These are phyloP conservation scores for Ennomos erosarius DNA, from an alignment of 2,888 invertebrate species.

Conservation along the genomic window DNA sequence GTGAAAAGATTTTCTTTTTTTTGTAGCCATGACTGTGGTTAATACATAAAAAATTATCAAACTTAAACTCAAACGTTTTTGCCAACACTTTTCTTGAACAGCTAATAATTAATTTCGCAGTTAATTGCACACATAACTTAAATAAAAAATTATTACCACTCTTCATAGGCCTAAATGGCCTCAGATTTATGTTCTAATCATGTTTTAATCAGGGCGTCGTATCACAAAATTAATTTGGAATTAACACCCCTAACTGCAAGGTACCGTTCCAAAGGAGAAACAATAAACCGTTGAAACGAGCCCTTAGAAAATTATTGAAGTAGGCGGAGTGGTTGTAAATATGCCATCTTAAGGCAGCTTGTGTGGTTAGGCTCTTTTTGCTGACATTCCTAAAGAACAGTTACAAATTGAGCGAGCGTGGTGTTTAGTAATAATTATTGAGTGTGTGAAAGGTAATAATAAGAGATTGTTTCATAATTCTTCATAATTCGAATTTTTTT, in stretches of 20 bases:
- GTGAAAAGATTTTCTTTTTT: no score
- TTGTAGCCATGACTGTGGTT: no score
- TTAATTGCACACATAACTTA: slow-evolving; percentile 14
- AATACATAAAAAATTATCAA: no score
- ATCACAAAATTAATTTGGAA: slow-evolving; percentile 76
- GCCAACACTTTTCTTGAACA: not conserved
- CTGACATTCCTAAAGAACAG: no score
- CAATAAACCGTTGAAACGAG: slow-evolving; percentile 72
- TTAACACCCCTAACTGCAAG: slow-evolving; percentile 66
- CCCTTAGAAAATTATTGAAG: slow-evolving; percentile 61
- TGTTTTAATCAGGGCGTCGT: slow-evolving; percentile 74
- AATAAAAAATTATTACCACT: slow-evolving; percentile 14
- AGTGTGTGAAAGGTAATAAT: no score
- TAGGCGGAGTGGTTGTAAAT: slow-evolving; percentile 58
- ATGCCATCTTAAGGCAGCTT: slow-evolving; percentile 29
- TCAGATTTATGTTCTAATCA: slow-evolving; percentile 75
- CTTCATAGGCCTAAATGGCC: slow-evolving; percentile 38
- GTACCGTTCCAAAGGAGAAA: slow-evolving; percentile 49
- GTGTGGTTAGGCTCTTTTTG: no score
- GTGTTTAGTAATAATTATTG: no score
- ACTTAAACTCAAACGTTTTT: no score
- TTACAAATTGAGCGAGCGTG: no score
- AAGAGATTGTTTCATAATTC: no score
- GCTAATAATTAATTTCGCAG: not conserved
- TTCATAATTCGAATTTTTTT: no score